Percentiles rank a stretch among this genome's conserved stretches.
Evolutionary conservation across 2,113 vertebrate genomes (phyloP).

Genomic region (Trochalopteron elliotii): DNA sequence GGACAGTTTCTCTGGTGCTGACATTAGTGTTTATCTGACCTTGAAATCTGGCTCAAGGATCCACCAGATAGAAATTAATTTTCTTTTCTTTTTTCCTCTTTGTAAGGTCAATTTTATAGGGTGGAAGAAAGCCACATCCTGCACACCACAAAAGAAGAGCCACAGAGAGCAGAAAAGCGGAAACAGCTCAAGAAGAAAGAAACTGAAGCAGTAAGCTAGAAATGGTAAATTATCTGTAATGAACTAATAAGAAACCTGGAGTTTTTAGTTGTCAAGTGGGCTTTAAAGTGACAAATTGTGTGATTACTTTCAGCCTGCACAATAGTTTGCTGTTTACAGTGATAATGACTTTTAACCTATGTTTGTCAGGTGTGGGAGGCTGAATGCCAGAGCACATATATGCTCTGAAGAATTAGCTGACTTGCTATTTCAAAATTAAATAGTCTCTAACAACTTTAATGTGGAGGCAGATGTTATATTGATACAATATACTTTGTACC

Average conservation of each 20-base stretch:
- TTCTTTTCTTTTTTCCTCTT: neutral
- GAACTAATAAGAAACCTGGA: neutral
- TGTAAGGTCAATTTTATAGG: neutral
- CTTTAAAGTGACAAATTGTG: conserved; percentile 31
- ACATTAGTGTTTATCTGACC: neutral
- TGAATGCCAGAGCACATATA: neutral
- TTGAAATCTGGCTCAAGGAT: neutral
- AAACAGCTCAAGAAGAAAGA: neutral
- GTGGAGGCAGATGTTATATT: neutral
- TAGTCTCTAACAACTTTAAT: neutral
- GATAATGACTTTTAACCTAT: conserved; percentile 24
- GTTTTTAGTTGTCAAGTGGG: conserved; percentile 2
- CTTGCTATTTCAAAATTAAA: conserved; percentile 10
- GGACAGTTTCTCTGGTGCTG: neutral
- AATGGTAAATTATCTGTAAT: neutral
- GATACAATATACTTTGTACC: neutral
- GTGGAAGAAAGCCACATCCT: neutral
- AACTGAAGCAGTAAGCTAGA: neutral
- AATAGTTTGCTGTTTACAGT: conserved; percentile 17
- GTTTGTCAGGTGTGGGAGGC: conserved; percentile 47
- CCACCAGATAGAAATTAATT: neutral
- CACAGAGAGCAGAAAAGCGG: neutral
- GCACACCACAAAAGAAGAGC: neutral
- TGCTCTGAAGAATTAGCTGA: conserved; percentile 2
- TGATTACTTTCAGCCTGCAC: neutral